Percentiles rank a stretch among this genome's conserved stretches.
Evolutionary conservation across 2,888 invertebrate genomes (phyloP).

Genomic region (Lissonota sp.): DNA sequence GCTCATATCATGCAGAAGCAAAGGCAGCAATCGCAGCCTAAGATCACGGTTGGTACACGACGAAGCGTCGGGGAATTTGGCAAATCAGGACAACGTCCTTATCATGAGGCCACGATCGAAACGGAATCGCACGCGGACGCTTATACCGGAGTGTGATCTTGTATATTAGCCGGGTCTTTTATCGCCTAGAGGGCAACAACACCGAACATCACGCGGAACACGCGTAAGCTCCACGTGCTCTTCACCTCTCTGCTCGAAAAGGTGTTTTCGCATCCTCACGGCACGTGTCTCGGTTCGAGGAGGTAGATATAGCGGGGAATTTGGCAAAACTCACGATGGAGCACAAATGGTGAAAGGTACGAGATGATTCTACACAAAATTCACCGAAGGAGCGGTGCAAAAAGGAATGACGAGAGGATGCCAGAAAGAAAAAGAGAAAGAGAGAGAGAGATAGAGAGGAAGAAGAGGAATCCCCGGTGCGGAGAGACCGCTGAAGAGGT

Average conservation of each 20-base stretch:
- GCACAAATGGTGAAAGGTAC: conserved; percentile 31
- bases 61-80: conserved; percentile 15
- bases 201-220: conserved; percentile 10
- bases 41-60: background rate
- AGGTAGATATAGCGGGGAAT: conserved; percentile 12
- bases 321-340: conserved; percentile 33
- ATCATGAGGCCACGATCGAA: conserved; percentile 38
- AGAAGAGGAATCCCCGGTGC: conserved; percentile 67
- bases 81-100: conserved; percentile 40
- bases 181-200: background rate
- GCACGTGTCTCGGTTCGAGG: conserved; percentile 2
- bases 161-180: background rate
- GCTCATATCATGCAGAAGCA: too few species aligned
- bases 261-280: background rate
- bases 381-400: conserved; percentile 1
- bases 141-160: background rate
- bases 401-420: conserved; percentile 10
- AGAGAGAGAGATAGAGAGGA: conserved; percentile 30
- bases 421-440: conserved; percentile 57
- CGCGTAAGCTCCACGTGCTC: conserved; percentile 23
- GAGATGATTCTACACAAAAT: conserved; percentile 42
- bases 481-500: conserved; percentile 73
- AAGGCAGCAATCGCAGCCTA: too few species aligned
- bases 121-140: background rate
- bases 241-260: background rate